A percentile compares a stretch with the other conserved stretches of the same genome.
phyloP scores from a whole-genome alignment of 1,140 invertebrate genomes.

The Ylistrum balloti region DNA sequence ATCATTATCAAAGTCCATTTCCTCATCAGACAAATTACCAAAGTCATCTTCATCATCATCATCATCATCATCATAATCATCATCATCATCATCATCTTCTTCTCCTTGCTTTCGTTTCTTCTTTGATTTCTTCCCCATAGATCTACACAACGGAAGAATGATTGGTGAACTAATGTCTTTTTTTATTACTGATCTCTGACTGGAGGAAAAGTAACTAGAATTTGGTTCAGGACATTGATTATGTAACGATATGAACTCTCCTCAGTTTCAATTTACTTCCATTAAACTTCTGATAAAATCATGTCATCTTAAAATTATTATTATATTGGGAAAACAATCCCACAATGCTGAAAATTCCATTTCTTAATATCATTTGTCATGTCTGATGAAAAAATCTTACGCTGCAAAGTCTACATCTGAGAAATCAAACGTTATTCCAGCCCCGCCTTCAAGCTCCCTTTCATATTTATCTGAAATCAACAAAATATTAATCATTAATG shows the following conservation, averaged over 20 bases:
- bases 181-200: too few relatives aligned
- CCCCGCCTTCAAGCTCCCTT: slow-evolving; percentile 65
- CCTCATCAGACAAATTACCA: slow-evolving; percentile 77
- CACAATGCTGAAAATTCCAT: too few relatives aligned
- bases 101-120: slow-evolving; percentile 62
- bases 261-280: too few relatives aligned
- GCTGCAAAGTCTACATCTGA: slow-evolving; percentile 78
- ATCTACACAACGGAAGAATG: not conserved
- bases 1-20: slow-evolving; percentile 80
- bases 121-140: slow-evolving; percentile 57
- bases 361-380: too few relatives aligned
- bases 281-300: too few relatives aligned
- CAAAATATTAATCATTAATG: not conserved
- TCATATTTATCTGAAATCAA: slow-evolving; percentile 75
- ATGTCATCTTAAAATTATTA: too few relatives aligned
- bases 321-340: too few relatives aligned
- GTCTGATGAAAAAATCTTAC: slow-evolving; percentile 63
- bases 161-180: too few relatives aligned
- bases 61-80: slow-evolving; percentile 82
- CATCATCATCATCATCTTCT: slow-evolving; percentile 72
- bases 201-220: too few relatives aligned
- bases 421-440: slow-evolving; percentile 67
- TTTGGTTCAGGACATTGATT: too few relatives aligned
- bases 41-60: slow-evolving; percentile 76
- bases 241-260: too few relatives aligned